phyloP scores from a whole-genome alignment of 2,888 invertebrate species.

The Monoplex corrugatus region DNA sequence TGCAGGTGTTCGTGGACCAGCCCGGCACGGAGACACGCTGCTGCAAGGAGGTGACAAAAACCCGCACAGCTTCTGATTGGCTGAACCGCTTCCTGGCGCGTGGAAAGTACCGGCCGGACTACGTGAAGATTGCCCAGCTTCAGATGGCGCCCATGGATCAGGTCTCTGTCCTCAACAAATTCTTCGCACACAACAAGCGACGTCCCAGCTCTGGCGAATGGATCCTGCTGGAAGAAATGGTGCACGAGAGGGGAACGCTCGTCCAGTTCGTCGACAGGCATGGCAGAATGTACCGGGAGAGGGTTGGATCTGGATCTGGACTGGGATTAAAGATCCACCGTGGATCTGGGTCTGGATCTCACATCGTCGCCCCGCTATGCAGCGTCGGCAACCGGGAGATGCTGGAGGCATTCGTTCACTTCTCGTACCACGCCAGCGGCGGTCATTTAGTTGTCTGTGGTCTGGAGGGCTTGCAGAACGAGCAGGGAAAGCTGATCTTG shows the following conservation, averaged over 20 bases:
- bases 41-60: slow-evolving; percentile 54
- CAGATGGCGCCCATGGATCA: slow-evolving; percentile 60
- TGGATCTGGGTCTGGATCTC: not conserved
- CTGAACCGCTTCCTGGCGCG: slow-evolving; percentile 47
- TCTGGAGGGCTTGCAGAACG: slow-evolving; percentile 56
- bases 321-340: not conserved
- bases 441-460: slow-evolving; percentile 57
- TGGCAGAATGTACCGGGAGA: slow-evolving; percentile 21
- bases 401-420: slow-evolving; percentile 59
- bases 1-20: slow-evolving; percentile 49
- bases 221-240: slow-evolving; percentile 57
- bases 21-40: slow-evolving; percentile 53
- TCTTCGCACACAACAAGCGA: slow-evolving; percentile 52
- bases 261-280: slow-evolving; percentile 41
- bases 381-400: not conserved
- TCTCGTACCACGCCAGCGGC: slow-evolving; percentile 54
- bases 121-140: slow-evolving; percentile 50
- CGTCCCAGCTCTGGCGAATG: slow-evolving; percentile 53
- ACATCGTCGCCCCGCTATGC: not conserved
- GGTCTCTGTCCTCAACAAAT: slow-evolving; percentile 55
- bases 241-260: slow-evolving; percentile 49
- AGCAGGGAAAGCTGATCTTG: slow-evolving; percentile 48
- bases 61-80: slow-evolving; percentile 48
- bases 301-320: slow-evolving; percentile 7
- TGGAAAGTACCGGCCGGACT: slow-evolving; percentile 11